These are phyloP conservation scores for Sebastes hopkinsi DNA, from an alignment of 2,797 vertebrate genomes.

Conservation along the genomic window DNA sequence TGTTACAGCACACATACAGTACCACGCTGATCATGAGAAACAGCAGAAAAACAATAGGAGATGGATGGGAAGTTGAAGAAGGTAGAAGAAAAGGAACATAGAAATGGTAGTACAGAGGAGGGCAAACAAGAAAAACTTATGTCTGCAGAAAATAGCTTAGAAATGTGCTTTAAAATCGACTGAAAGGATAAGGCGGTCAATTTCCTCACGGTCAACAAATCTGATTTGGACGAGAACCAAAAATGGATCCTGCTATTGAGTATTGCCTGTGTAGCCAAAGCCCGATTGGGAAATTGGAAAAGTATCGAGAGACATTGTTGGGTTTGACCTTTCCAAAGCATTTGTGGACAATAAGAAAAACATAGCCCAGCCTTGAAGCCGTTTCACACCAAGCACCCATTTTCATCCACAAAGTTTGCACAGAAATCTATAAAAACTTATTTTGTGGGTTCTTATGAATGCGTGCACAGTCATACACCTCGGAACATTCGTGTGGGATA, in stretches of 20 bases:
- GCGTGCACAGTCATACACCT: too few species aligned
- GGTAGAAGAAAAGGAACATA: neutral
- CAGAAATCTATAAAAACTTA: too few species aligned
- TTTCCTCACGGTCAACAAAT: neutral
- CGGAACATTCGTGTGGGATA: too few species aligned
- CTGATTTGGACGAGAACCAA: neutral
- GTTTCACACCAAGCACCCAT: too few species aligned
- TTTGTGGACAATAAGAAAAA: neutral
- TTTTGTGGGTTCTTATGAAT: too few species aligned
- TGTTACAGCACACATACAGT: conserved; percentile 30
- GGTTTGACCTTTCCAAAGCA: neutral
- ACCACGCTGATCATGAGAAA: conserved; percentile 23
- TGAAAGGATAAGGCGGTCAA: neutral
- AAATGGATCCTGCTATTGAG: neutral
- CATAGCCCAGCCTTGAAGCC: neutral
- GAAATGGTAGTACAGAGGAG: neutral
- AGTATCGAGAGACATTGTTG: neutral
- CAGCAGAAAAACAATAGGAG: neutral
- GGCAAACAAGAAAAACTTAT: neutral
- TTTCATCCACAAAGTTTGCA: too few species aligned
- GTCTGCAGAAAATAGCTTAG: neutral
- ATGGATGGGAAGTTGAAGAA: conserved; percentile 1
- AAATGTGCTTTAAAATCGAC: neutral
- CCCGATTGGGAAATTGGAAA: neutral
- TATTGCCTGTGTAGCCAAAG: neutral